Percentiles rank a stretch among this genome's conserved stretches.
These are phyloP conservation scores for Cheirogaleus major DNA, from an alignment of 2,797 vertebrate species.

Conservation along the genomic window DNA sequence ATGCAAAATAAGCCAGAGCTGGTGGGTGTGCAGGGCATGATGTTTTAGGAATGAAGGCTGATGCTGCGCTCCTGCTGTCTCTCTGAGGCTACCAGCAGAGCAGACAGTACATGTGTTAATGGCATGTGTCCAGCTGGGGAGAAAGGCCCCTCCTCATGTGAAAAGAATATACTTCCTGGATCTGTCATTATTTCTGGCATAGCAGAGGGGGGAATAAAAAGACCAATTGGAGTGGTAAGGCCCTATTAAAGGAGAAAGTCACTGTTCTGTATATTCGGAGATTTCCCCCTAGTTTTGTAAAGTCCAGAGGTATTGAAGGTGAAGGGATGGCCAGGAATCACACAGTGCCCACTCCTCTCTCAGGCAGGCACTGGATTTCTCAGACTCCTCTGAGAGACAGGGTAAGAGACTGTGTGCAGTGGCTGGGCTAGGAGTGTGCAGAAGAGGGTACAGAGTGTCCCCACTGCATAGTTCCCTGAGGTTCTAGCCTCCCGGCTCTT, in stretches of 20 bases:
- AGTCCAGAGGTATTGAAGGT: not conserved
- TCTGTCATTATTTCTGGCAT: not conserved
- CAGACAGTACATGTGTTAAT: not conserved
- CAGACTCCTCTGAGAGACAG: rapidly evolving
- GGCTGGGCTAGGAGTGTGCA: too few species aligned
- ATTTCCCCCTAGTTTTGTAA: rapidly evolving
- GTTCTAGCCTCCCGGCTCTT: not conserved
- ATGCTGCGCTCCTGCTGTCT: not conserved
- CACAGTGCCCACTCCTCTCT: rapidly evolving
- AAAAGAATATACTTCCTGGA: not conserved
- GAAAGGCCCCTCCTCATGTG: not conserved
- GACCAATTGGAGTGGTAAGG: not conserved
- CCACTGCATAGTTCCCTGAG: rapidly evolving
- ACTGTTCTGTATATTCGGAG: not conserved
- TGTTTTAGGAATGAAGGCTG: not conserved
- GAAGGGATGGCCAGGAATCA: not conserved
- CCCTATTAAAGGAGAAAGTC: not conserved
- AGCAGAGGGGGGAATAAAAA: not conserved
- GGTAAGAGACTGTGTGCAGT: not conserved
- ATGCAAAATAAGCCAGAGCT: not conserved
- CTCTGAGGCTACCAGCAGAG: not conserved
- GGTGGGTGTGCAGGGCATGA: not conserved
- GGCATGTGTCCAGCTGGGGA: rapidly evolving
- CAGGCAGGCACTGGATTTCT: not conserved
- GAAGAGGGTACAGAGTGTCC: too few species aligned